Evolutionary conservation across 2,888 invertebrate species (phyloP).

Genomic region (Aleiodes testaceus): DNA sequence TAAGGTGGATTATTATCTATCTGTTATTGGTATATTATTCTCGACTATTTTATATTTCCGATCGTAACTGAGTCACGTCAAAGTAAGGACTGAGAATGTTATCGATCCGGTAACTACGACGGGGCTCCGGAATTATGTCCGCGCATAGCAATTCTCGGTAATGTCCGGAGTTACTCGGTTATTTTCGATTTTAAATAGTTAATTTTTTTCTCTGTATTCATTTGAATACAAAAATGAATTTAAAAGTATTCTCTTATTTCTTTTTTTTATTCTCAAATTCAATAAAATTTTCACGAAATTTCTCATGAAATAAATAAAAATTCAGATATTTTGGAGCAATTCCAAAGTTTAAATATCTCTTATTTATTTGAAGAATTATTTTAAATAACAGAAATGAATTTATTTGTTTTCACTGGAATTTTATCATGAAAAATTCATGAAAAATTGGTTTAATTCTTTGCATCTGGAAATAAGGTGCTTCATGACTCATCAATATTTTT

Average conservation of each 20-base stretch:
- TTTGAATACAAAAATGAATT: too few relatives aligned
- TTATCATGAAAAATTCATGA: too few relatives aligned
- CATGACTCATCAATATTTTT: slow-evolving; percentile 15
- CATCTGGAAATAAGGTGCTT: background rate
- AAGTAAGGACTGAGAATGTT: slow-evolving; percentile 76
- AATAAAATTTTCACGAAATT: background rate
- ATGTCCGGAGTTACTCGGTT: slow-evolving; percentile 28
- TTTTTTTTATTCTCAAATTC: too few relatives aligned
- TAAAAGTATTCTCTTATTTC: too few relatives aligned
- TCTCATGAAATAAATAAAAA: background rate
- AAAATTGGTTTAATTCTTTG: too few relatives aligned
- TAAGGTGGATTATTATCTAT: background rate
- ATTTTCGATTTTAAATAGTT: slow-evolving; percentile 18
- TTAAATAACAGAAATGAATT: too few relatives aligned
- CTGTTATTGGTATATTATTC: background rate
- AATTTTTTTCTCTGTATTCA: background rate
- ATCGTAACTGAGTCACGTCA: slow-evolving; percentile 73
- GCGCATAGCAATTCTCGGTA: slow-evolving; percentile 38
- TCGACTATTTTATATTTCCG: slow-evolving; percentile 26
- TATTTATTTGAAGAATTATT: background rate
- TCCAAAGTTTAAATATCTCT: background rate
- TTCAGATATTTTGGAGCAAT: too few relatives aligned
- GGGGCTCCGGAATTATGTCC: slow-evolving; percentile 55
- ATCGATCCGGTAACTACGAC: slow-evolving; percentile 62
- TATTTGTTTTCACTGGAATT: too few relatives aligned